Conservation (phyloP, 2,888 invertebrate genomes). For the Torymus tubicola region DNA sequence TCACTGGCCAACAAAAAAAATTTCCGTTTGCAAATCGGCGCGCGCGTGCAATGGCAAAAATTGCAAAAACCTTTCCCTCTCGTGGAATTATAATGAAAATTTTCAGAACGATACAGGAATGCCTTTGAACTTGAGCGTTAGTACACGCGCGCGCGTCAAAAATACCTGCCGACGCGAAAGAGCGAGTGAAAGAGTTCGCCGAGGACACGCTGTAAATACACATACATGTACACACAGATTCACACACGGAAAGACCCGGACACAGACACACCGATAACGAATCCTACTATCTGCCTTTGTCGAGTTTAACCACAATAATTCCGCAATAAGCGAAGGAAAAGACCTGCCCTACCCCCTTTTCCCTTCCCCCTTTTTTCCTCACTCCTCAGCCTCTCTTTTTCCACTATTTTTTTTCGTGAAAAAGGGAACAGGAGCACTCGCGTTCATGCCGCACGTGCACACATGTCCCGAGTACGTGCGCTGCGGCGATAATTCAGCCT, state of each 20-base stretch:
- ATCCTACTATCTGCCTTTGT: slow-evolving; percentile 54
- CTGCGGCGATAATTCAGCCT: slow-evolving; percentile 36
- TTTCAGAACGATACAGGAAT: slow-evolving; percentile 26
- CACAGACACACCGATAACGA: slow-evolving; percentile 43
- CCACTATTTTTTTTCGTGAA: not conserved
- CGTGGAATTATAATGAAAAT: slow-evolving; percentile 30
- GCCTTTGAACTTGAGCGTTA: slow-evolving; percentile 37
- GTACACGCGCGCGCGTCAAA: no score
- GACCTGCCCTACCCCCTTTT: no score
- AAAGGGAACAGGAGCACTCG: slow-evolving; percentile 37
- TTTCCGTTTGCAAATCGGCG: not conserved
- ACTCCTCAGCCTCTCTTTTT: not conserved
- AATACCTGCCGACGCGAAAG: not conserved
- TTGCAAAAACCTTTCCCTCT: not conserved
- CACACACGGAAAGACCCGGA: no score
- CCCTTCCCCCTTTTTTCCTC: no score
- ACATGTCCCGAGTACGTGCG: not conserved
- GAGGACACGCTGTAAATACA: slow-evolving; percentile 49
- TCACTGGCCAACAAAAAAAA: not conserved
- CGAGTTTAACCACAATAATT: slow-evolving; percentile 52
- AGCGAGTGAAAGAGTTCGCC: slow-evolving; percentile 38
- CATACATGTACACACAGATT: no score
- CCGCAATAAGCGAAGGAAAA: slow-evolving; percentile 41
- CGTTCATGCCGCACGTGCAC: not conserved
- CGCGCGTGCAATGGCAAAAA: not conserved